Evolutionary conservation across 1,140 invertebrate species (phyloP), one percentile per base, ranked within the genome.

Genomic region (Zaprionus tsacasi): DNA sequence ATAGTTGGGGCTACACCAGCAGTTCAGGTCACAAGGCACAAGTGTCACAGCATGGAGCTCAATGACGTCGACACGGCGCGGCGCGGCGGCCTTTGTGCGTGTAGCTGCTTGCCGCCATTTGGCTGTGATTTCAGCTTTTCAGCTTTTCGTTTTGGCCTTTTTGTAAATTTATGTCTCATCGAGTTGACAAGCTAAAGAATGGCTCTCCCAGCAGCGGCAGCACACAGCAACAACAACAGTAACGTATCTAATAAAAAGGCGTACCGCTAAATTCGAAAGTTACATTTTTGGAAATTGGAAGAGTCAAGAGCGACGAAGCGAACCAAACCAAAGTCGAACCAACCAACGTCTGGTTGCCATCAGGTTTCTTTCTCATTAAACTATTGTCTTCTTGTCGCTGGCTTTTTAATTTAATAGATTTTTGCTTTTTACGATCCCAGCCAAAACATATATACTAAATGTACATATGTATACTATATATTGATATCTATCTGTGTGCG

Each of bases 321-420:
- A 65, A 61, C 59, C 45, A 61, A 68, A 36, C 54, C 21, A 21
- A 21, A 21, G 21, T 25, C 8, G 17, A 60, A 13, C 36, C 25
- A 12, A 36, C 15, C 50, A n/a, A n/a, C 30, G 35, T 33, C 13
- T 54, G 27, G 27, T 30, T 30, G 63, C 79, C 69, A 72, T 79
- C 86, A 89, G 78, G 85, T 89, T 89, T 89, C 86, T 85, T 81
- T 90, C 86, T 89, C 86, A 89, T 89, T 89, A 89, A 89, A 89
- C 70, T 85, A 80, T 89, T 79, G 70, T 79, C 60, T 55, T 58
- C 50, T 61, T 76, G 40, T 48, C 38, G 56, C 63, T 59, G 40
- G 63, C 59, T 80, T 73, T 81, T 87, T 85, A 89, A 81, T 89
- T 89, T 89, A 89, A 89, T 89, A 89, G 81, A 83, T 74, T 89